These are phyloP conservation scores for Spongilla lacustris DNA, from an alignment of 37 sponge, comb jelly and placozoan genomes.

Conservation along the genomic window DNA sequence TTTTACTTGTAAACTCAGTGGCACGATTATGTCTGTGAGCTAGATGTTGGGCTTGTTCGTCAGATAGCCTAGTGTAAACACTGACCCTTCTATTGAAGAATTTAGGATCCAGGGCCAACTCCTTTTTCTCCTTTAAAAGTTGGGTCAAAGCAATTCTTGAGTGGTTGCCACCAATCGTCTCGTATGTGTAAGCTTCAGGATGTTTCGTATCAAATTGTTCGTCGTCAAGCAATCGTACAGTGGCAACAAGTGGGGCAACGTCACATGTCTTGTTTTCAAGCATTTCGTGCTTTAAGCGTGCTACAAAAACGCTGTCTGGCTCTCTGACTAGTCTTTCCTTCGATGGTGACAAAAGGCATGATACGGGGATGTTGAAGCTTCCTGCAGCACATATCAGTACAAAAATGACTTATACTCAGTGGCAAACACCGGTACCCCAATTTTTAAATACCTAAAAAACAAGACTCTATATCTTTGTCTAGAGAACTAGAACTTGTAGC, in stretches of 20 bases:
- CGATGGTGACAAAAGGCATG: neutral
- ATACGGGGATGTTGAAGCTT: neutral
- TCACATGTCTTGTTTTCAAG: slow-evolving; percentile 22
- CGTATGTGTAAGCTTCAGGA: slow-evolving; percentile 34
- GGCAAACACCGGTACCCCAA: neutral
- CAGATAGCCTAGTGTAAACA: neutral
- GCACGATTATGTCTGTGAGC: neutral
- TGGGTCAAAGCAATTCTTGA: slow-evolving; percentile 24
- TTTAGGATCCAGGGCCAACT: neutral
- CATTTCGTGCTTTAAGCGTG: neutral
- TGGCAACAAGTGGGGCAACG: slow-evolving; percentile 22
- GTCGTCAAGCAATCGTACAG: neutral
- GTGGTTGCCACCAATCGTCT: slow-evolving; percentile 39
- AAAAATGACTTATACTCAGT: neutral
- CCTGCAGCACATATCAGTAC: neutral
- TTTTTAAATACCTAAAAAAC: neutral
- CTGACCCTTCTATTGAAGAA: neutral
- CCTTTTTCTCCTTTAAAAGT: neutral
- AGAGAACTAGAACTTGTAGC: neutral
- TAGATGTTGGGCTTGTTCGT: neutral
- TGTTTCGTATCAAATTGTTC: slow-evolving; percentile 20
- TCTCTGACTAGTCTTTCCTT: neutral
- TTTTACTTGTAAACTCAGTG: neutral
- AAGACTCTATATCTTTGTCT: neutral
- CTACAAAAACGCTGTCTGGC: neutral